Evolutionary conservation across 2,888 invertebrate species (phyloP).

Genomic region (Perizoma affinitatum): DNA sequence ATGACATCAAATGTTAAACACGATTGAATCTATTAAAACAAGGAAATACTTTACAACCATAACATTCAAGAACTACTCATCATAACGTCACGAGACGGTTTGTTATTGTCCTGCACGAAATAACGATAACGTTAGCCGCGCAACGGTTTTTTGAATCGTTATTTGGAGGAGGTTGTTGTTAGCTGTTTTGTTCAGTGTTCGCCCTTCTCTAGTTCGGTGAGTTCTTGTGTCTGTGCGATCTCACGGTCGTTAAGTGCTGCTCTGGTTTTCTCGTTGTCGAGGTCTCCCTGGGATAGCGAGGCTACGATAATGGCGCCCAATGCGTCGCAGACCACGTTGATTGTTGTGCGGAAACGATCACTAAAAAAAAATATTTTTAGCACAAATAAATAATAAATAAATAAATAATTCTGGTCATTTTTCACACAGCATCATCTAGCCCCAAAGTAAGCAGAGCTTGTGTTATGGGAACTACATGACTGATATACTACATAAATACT

Average conservation of each 20-base stretch:
- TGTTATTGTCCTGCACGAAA: slow-evolving; percentile 50
- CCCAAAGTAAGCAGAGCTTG: no score
- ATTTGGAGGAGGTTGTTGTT: slow-evolving; percentile 13
- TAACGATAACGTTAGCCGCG: slow-evolving; percentile 56
- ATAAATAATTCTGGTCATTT: no score
- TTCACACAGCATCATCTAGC: no score
- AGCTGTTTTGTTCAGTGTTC: slow-evolving; percentile 62
- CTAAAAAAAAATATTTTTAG: slow-evolving; percentile 73
- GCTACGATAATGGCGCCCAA: slow-evolving; percentile 96
- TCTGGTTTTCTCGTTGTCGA: slow-evolving; percentile 71
- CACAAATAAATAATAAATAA: no score
- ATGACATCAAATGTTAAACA: slow-evolving; percentile 15
- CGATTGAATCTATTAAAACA: slow-evolving; percentile 15
- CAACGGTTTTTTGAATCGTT: slow-evolving; percentile 44
- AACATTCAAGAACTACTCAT: slow-evolving; percentile 35
- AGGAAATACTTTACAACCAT: slow-evolving; percentile 26
- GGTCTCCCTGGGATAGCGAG: slow-evolving; percentile 91
- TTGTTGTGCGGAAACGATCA: slow-evolving; percentile 93
- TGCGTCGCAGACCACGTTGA: slow-evolving; percentile 98
- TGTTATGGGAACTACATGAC: no score
- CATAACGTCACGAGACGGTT: slow-evolving; percentile 35
- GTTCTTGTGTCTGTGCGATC: slow-evolving; percentile 85
- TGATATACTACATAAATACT: no score
- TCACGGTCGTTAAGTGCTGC: slow-evolving; percentile 71
- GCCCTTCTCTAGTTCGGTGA: slow-evolving; percentile 85